phyloP scores from a whole-genome alignment of 2,797 vertebrate species.

The Mastacembelus armatus region DNA sequence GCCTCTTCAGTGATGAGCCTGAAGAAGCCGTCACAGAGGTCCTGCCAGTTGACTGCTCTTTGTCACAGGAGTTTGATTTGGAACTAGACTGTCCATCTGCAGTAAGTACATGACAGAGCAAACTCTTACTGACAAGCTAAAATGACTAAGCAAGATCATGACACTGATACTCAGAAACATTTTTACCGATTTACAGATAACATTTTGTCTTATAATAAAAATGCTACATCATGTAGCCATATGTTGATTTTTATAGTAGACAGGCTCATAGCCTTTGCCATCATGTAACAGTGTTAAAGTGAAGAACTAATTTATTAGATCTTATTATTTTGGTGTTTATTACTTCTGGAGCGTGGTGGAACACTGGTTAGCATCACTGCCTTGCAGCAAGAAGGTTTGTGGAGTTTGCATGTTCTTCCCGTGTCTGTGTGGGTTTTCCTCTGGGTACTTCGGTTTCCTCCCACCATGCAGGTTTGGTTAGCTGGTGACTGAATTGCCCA shows the following conservation, averaged over 20 bases:
- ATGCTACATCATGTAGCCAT: neutral
- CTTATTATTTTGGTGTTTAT: no score
- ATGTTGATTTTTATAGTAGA: neutral
- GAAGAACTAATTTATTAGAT: no score
- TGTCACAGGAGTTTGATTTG: conserved; percentile 76
- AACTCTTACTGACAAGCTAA: neutral
- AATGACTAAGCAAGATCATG: neutral
- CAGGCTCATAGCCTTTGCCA: neutral
- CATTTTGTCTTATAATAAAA: neutral
- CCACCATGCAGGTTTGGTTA: no score
- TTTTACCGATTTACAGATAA: neutral
- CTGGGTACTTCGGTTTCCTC: no score
- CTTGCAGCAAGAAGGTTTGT: no score
- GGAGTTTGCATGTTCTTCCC: no score
- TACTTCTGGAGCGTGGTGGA: no score
- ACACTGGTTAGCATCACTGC: no score
- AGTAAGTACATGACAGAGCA: neutral
- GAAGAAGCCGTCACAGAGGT: conserved; percentile 53
- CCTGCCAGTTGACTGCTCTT: conserved; percentile 64
- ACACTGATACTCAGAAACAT: neutral
- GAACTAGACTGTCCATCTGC: conserved; percentile 80
- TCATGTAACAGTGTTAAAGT: neutral
- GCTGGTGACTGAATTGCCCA: no score
- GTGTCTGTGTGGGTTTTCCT: no score
- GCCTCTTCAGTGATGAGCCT: conserved; percentile 85